Evolutionary conservation across 1,140 invertebrate species (phyloP).

Genomic region (Lucilia sericata): DNA sequence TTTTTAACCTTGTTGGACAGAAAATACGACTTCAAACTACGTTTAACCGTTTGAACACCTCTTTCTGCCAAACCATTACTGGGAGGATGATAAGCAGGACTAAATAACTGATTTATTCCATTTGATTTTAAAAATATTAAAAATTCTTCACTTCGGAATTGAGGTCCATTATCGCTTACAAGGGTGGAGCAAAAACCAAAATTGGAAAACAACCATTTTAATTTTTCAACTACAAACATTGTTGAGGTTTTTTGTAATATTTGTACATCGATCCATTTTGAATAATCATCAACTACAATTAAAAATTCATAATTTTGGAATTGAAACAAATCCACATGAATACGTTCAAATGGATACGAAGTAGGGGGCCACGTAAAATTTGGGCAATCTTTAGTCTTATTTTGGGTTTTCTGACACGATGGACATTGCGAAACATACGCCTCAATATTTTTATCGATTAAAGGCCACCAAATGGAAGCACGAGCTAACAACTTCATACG

Average conservation of each 20-base stretch:
- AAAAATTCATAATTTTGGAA: no score
- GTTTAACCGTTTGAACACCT: constrained; percentile 33
- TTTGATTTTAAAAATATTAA: constrained; percentile 30
- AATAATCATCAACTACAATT: no score
- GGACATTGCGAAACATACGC: not conserved
- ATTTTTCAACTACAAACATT: no score
- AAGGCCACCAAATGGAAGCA: not conserved
- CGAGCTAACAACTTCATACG: not conserved
- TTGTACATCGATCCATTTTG: no score
- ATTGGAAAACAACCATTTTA: no score
- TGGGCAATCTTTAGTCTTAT: constrained; percentile 18
- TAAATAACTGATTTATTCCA: constrained; percentile 4
- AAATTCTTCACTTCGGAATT: no score
- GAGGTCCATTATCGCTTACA: no score
- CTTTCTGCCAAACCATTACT: constrained; percentile 38
- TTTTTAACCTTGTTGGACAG: not conserved
- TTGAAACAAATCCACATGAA: constrained; percentile 39
- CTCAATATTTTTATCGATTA: not conserved
- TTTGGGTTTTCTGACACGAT: constrained; percentile 25
- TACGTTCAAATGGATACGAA: constrained; percentile 13
- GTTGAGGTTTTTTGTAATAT: no score
- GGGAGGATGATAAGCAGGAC: constrained; percentile 30
- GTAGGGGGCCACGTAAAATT: constrained; percentile 34
- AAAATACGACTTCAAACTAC: constrained; percentile 30
- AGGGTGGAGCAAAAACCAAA: no score